Evolutionary conservation across 2,113 vertebrate species (phyloP).

Genomic region (Garra rufa): DNA sequence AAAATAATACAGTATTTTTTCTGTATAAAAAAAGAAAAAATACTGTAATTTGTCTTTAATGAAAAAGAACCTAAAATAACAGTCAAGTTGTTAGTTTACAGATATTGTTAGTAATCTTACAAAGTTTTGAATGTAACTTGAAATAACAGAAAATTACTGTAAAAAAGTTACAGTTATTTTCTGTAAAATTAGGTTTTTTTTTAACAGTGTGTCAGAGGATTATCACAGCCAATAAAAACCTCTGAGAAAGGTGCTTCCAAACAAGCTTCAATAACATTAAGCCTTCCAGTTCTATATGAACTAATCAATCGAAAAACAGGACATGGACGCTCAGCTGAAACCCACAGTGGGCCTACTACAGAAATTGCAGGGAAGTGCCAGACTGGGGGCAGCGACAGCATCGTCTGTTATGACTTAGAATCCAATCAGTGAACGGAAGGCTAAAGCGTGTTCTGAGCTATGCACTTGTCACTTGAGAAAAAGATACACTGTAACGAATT

Average conservation of each 20-base stretch:
- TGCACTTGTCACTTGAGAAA: conserved; percentile 2
- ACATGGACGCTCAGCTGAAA: not conserved
- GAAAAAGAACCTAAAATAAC: too few relatives aligned
- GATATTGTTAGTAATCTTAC: too few relatives aligned
- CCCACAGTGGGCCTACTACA: not conserved
- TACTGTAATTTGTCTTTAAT: too few relatives aligned
- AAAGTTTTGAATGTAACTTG: too few relatives aligned
- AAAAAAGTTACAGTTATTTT: too few relatives aligned
- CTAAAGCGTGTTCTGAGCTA: conserved; percentile 8
- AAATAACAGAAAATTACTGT: too few relatives aligned
- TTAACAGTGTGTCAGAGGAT: too few relatives aligned
- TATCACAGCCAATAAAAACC: not conserved
- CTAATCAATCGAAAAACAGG: not conserved
- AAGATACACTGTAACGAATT: too few relatives aligned
- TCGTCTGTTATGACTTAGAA: conserved; percentile 42
- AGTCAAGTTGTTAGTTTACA: too few relatives aligned
- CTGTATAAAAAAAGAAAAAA: too few relatives aligned
- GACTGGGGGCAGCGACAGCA: conserved; percentile 31
- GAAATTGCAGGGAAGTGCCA: conserved; percentile 30
- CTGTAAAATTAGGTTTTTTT: too few relatives aligned
- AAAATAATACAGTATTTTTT: too few relatives aligned
- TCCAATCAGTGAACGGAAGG: conserved; percentile 33
- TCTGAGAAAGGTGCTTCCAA: not conserved
- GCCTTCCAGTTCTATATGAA: not conserved
- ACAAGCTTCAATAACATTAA: not conserved